These are phyloP conservation scores for Anoura caudifer DNA, from an alignment of 2,113 vertebrate genomes.

Conservation along the genomic window DNA sequence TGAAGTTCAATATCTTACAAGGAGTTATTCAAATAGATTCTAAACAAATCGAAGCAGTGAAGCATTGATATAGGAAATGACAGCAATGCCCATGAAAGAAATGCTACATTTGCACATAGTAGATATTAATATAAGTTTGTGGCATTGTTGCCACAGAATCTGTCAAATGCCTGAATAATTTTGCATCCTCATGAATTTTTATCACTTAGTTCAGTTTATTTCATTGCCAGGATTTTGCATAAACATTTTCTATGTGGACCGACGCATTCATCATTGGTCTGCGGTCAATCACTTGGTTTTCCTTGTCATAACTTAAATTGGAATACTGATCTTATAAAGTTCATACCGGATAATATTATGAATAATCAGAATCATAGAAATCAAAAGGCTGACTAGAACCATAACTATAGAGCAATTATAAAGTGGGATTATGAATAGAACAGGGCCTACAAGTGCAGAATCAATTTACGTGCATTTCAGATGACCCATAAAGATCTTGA, in stretches of 20 bases:
- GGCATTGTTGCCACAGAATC: constrained; percentile 59
- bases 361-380: constrained; percentile 46
- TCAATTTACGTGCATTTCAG: not conserved
- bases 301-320: not conserved
- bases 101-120: constrained; percentile 67
- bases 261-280: constrained; percentile 59
- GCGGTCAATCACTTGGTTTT: not conserved
- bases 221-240: constrained; percentile 48
- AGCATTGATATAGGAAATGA: constrained; percentile 27
- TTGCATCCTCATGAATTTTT: constrained; percentile 62
- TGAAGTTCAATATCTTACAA: constrained; percentile 11
- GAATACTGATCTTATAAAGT: constrained; percentile 18
- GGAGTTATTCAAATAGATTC: constrained; percentile 12
- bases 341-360: constrained; percentile 38
- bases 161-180: constrained; percentile 64
- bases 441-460: not conserved
- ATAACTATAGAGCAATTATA: not conserved
- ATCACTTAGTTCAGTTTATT: constrained; percentile 58
- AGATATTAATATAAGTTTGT: constrained; percentile 67
- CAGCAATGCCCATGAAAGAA: constrained; percentile 62
- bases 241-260: constrained; percentile 48
- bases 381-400: not conserved
- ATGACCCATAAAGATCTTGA: not conserved
- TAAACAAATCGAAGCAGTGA: constrained; percentile 50
- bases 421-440: not conserved